Conservation (phyloP, 1,140 invertebrate species). For the Microplitis demolitor region DNA sequence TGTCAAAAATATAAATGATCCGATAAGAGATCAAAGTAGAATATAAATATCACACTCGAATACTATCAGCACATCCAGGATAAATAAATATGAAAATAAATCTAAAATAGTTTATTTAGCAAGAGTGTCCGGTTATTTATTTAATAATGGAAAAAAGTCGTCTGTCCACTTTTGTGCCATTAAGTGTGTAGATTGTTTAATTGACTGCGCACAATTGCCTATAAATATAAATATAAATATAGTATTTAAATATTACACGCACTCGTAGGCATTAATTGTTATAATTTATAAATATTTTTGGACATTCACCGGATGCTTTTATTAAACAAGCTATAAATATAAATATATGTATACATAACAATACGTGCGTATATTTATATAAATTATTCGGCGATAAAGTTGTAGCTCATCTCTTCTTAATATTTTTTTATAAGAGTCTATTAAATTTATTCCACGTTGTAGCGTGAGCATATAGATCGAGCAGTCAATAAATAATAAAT, state of each 20-base stretch:
- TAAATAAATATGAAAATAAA: background rate
- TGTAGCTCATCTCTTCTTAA: conserved; percentile 48
- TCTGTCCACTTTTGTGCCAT: background rate
- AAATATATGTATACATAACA: conserved; percentile 25
- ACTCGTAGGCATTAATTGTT: background rate
- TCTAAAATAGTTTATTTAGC: background rate
- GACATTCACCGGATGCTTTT: background rate
- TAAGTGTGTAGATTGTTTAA: too few relatives aligned
- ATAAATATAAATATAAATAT: too few relatives aligned
- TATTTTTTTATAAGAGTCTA: conserved; percentile 58
- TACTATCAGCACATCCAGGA: too few relatives aligned
- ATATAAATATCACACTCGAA: background rate
- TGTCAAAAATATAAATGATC: conserved; percentile 23
- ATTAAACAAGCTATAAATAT: conserved; percentile 35
- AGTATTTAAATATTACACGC: too few relatives aligned
- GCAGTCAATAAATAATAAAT: conserved; percentile 26
- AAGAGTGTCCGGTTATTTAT: background rate
- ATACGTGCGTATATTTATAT: background rate
- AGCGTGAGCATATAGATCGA: conserved; percentile 40
- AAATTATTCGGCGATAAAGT: conserved; percentile 36
- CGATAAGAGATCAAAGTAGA: background rate
- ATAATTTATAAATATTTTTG: background rate
- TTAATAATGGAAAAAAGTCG: background rate
- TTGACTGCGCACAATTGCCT: too few relatives aligned
- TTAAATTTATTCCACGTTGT: conserved; percentile 37